Evolutionary conservation across 1,140 invertebrate genomes (phyloP).

Genomic region (Eciton burchellii): DNA sequence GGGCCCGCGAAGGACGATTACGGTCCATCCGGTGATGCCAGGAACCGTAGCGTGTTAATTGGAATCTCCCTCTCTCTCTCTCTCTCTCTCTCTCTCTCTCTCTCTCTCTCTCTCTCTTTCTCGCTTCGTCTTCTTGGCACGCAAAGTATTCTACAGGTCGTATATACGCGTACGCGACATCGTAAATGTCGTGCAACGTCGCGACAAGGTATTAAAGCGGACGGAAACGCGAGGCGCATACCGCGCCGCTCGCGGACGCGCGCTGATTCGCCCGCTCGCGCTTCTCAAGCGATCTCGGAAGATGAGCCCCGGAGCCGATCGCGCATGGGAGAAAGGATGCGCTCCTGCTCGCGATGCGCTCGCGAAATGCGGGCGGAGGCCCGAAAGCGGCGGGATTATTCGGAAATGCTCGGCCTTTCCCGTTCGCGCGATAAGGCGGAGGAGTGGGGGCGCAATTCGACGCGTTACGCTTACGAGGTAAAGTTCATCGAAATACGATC

Average conservation of each 20-base stretch:
- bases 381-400: neutral
- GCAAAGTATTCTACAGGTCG: constrained; percentile 19
- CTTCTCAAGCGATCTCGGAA: no score
- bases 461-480: constrained; percentile 32
- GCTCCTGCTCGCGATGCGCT: no score
- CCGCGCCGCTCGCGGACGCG: neutral
- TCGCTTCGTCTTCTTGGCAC: neutral
- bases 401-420: neutral
- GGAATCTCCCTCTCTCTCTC: constrained; percentile 10
- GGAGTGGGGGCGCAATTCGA: constrained; percentile 1
- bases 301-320: no score
- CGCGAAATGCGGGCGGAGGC: no score
- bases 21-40: constrained; percentile 31
- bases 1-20: constrained; percentile 48
- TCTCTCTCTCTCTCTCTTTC: neutral
- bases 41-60: constrained; percentile 63
- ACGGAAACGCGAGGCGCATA: constrained; percentile 24
- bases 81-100: constrained; percentile 12
- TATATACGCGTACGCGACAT: constrained; percentile 65
- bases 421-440: neutral
- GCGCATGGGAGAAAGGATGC: no score
- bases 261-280: no score
- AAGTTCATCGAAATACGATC: constrained; percentile 40
- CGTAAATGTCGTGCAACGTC: constrained; percentile 54
- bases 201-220: constrained; percentile 51